Percentiles rank a stretch among this genome's conserved stretches.
phyloP scores from a whole-genome alignment of 2,113 vertebrate genomes.

The Dryoscopus gambensis region DNA sequence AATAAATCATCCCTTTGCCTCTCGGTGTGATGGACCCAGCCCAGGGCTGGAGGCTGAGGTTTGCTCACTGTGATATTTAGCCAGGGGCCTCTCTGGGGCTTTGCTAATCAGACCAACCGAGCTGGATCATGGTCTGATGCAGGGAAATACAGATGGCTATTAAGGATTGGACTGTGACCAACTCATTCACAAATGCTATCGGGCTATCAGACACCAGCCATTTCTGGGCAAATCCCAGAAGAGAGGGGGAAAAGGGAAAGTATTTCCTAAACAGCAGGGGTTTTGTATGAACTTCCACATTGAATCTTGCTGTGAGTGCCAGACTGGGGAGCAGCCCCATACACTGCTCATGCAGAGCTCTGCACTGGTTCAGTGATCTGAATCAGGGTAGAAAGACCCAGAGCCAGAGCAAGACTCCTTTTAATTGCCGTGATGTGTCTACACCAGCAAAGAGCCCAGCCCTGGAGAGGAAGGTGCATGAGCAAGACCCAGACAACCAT shows the following conservation, averaged over 20 bases:
- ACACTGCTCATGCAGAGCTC: neutral
- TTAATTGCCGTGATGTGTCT: neutral
- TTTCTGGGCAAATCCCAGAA: neutral
- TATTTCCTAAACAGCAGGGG: neutral
- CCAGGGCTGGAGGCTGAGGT: neutral
- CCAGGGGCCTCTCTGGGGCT: neutral
- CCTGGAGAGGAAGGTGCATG: neutral
- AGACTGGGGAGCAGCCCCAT: neutral
- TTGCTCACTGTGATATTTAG: constrained; percentile 12
- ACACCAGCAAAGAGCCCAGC: neutral
- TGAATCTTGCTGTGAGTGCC: accelerated
- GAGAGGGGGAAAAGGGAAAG: neutral
- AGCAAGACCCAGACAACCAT: neutral
- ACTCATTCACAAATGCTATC: constrained; percentile 27
- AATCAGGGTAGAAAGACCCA: neutral
- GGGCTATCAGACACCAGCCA: neutral
- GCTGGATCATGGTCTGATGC: neutral
- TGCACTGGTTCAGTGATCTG: neutral
- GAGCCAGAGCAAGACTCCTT: neutral
- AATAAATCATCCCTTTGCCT: neutral
- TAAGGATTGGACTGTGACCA: constrained; percentile 43
- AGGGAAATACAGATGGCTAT: constrained; percentile 45
- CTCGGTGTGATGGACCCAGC: neutral
- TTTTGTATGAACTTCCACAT: neutral
- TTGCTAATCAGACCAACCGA: constrained; percentile 15